Evolutionary conservation across 1,140 invertebrate species (phyloP).

Genomic region (Brachystomella parvula): DNA sequence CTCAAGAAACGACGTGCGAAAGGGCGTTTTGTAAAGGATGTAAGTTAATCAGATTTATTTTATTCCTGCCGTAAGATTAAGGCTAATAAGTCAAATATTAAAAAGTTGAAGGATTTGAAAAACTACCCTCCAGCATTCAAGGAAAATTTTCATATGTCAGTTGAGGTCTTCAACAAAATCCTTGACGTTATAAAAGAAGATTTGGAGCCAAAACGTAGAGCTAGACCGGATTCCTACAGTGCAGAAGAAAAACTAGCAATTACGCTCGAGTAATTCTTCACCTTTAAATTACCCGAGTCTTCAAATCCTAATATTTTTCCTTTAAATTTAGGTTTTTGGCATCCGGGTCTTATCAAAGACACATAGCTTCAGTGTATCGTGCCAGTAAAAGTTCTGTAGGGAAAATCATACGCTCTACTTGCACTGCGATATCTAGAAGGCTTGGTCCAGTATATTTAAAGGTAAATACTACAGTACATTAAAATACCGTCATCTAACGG

Average conservation of each 20-base stretch:
- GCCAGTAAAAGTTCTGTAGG: conserved; percentile 13
- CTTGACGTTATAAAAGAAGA: background rate
- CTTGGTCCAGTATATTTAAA: conserved; percentile 18
- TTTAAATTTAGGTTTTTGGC: conserved; percentile 17
- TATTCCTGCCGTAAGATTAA: background rate
- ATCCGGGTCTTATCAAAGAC: conserved; percentile 19
- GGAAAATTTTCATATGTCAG: conserved; percentile 22
- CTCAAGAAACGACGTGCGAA: background rate
- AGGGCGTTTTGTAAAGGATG: conserved; percentile 14
- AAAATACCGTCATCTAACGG: conserved; percentile 21
- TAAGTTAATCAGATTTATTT: conserved; percentile 9
- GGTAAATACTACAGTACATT: conserved; percentile 22
- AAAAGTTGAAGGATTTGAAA: conserved; percentile 19
- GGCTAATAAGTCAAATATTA: background rate
- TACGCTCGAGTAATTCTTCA: conserved; percentile 20
- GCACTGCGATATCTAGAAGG: background rate
- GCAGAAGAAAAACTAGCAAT: conserved; percentile 20
- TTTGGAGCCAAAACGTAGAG: background rate
- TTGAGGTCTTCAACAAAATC: conserved; percentile 9
- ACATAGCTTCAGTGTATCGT: conserved; percentile 10
- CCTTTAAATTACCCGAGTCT: background rate
- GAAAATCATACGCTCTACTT: conserved; percentile 6
- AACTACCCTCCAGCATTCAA: conserved; percentile 5
- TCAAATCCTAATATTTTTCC: conserved; percentile 1
- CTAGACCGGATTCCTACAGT: conserved; percentile 15